Evolutionary conservation across 2,797 vertebrate genomes (phyloP), one percentile per base, ranked within the genome.

Genomic region (Lithobates sylvaticus): DNA sequence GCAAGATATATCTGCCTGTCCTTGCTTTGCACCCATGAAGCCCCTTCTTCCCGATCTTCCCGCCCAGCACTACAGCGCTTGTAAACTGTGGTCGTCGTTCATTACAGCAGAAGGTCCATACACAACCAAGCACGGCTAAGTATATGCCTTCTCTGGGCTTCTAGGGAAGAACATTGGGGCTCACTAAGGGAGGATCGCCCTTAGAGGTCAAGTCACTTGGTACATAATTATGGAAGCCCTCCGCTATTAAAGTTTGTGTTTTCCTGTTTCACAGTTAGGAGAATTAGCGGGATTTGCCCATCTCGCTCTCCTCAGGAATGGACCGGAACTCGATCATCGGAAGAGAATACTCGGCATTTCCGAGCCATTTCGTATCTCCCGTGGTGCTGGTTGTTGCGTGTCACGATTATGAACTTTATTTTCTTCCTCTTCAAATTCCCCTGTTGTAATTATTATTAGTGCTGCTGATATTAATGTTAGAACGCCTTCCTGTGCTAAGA

Each of bases 401-500:
- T 67, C 36, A 58, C 42, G 58, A 71, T 69, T 73, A 23, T 79
- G 54, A 50, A 72, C 10, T 39, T 77, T 64, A 64, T 73, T 76
- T 76, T 76, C 42, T 13, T 71, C 34, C 36, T 13, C 18, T 70
- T 36, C 6, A 27, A 42, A 71, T 68, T 36, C 32, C 34, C 29
- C 32, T 39, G 68, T 58, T 75, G 27, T n/a, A 42, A 34, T 86
- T 50, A 21, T 76, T 65, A 72, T 32, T 44, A 26, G 12, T 36
- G 21, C 61, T 65, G n/a, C 13, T 78, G 73, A 72, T 81, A 70
- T 81, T 68, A 61, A 83, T 72, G 10, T 27, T 39, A 29, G 77
- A 82, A 83, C 50, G 50, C 80, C 80, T 83, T 83, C 75, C 75
- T 73, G 74, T 65, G 36, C 36, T 75, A 23, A 54, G 27, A 68